Evolutionary conservation across 2,888 invertebrate species (phyloP).

Genomic region (Mesorhabditis sp.): DNA sequence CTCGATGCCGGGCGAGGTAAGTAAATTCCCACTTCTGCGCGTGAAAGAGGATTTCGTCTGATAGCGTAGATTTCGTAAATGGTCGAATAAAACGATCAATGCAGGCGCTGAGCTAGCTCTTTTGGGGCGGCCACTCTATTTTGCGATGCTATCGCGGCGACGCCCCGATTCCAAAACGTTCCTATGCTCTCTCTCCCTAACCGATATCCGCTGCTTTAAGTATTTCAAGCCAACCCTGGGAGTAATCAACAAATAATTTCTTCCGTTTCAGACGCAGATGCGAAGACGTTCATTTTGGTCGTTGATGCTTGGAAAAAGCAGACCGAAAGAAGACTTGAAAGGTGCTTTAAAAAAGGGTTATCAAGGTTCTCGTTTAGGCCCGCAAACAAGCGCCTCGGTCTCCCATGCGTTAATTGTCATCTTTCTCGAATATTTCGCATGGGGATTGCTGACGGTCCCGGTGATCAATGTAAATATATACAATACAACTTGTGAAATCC

Average conservation of each 20-base stretch:
- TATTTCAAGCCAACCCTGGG: neutral
- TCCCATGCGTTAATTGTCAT: conserved; percentile 98
- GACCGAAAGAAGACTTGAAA: neutral
- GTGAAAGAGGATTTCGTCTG: too few species aligned
- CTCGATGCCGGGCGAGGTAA: too few species aligned
- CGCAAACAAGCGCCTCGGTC: conserved; percentile 79
- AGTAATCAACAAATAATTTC: neutral
- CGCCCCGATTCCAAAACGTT: too few species aligned
- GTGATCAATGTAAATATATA: conserved; percentile 74
- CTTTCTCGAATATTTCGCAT: conserved; percentile 98
- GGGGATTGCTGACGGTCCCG: conserved; percentile 97
- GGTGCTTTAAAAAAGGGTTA: neutral
- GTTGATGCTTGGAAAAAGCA: conserved; percentile 9
- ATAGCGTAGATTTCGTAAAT: too few species aligned
- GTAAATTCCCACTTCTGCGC: too few species aligned
- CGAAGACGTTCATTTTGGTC: conserved; percentile 5
- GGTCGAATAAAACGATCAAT: too few species aligned
- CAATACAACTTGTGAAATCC: neutral
- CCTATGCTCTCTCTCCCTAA: too few species aligned
- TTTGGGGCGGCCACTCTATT: too few species aligned
- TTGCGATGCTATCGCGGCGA: too few species aligned
- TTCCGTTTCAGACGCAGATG: neutral
- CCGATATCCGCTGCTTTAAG: neutral
- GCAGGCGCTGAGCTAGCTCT: too few species aligned
- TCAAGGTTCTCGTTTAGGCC: conserved; percentile 62